These are phyloP conservation scores for Pelmatolapia mariae DNA, from an alignment of 2,113 vertebrate species.

Conservation along the genomic window DNA sequence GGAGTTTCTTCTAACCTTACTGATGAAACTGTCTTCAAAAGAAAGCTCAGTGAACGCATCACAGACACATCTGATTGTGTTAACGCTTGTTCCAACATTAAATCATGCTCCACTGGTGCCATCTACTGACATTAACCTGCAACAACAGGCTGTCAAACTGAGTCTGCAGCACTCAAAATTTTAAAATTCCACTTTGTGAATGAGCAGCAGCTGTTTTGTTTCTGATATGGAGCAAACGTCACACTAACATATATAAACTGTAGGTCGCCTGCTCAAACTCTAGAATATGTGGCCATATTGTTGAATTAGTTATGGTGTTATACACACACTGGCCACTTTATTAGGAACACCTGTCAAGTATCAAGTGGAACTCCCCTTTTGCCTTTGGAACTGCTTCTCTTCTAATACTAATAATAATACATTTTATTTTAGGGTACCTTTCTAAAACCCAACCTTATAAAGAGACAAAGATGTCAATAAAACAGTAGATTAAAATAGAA, in stretches of 20 bases:
- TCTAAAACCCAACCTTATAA: neutral
- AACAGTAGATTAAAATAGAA: neutral
- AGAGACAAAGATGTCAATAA: neutral
- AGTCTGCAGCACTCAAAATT: accelerated
- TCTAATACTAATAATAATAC: neutral
- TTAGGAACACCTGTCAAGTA: accelerated
- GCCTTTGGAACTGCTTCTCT: neutral
- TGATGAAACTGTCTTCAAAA: no score
- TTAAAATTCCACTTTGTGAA: neutral
- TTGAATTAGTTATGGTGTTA: neutral
- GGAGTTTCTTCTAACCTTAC: no score
- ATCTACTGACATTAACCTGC: neutral
- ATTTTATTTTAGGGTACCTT: neutral
- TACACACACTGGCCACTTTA: neutral
- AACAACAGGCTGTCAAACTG: accelerated
- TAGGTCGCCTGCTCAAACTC: accelerated
- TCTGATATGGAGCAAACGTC: neutral
- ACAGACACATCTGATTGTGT: no score
- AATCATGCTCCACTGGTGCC: neutral
- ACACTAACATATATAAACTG: neutral
- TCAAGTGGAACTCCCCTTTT: neutral
- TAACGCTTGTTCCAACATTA: accelerated
- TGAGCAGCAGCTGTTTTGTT: neutral
- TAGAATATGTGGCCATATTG: accelerated
- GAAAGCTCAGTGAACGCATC: no score